Evolutionary conservation across 2,113 vertebrate genomes (phyloP), one percentile per base, ranked within the genome.

Genomic region (Phaetusa simplex): DNA sequence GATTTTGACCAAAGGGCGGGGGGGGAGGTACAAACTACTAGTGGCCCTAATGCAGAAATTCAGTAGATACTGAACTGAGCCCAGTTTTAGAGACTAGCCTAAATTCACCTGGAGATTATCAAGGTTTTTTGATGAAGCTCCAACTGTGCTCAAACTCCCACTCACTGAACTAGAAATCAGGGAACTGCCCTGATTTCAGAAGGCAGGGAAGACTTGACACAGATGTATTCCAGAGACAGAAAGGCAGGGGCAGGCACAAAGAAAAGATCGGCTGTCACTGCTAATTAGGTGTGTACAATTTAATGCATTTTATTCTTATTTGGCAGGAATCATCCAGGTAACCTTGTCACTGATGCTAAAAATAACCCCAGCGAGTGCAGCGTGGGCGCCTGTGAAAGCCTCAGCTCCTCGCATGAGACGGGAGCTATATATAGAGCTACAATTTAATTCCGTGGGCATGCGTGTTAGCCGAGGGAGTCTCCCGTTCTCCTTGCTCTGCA

Each of bases 301-400:
- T 61, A 90, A 85, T 72, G 76, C 32, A 32, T 69, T 88, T 74
- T 14, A 5, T 67, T 66, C 59, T 62, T 65, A 66, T 21, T 81
- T 81, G 61, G 73, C 86, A 90, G 88, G 85, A 93, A 82, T 76
- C 76, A 86, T 84, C 49, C 90, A 93, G 96, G 94, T 96, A 88
- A 90, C 80, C 65, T 47, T 95, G 77, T 53, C 49, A 2, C 69
- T 26, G 84, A 6, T 49, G 82, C 96, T 97, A 96, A 97, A 97
- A 97, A 97, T 97, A 97, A 80, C 34, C 38, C 14, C 73, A 45
- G 89, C 1, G 0, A 79, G 82, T 1, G 1, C 77, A 93, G 92
- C 3, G 47, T 80, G 92, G 95, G 86, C 1, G 50, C 36, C 73
- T 72, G 64, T 53, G 82, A 55, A 82, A 62, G 58, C 86, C 84